These are phyloP conservation scores for Myoxocephalus aenaeus DNA, from an alignment of 2,797 vertebrate species.

Conservation along the genomic window DNA sequence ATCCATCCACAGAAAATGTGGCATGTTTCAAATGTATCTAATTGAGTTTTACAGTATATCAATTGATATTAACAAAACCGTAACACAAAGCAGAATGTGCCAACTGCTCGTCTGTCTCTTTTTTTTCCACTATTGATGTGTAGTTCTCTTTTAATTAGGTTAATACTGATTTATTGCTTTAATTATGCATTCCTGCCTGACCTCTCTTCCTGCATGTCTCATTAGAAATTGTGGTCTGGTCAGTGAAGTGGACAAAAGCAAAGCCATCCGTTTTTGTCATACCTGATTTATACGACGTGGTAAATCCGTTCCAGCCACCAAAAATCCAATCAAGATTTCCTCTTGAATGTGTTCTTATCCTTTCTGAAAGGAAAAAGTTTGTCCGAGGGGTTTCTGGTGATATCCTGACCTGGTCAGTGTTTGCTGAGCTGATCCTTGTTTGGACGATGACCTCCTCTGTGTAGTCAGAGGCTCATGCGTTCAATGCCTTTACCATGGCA, in stretches of 20 bases:
- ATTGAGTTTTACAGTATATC: slow-evolving; percentile 13
- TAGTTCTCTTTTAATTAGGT: slow-evolving; percentile 78
- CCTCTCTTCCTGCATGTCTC: slow-evolving; percentile 76
- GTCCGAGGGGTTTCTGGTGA: slow-evolving; percentile 83
- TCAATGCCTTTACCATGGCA: slow-evolving; percentile 90
- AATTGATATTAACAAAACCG: slow-evolving; percentile 26
- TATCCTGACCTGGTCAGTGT: slow-evolving; percentile 84
- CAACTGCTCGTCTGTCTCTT: slow-evolving; percentile 25
- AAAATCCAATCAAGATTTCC: slow-evolving; percentile 88
- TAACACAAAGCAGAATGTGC: slow-evolving; percentile 20
- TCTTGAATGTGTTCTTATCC: slow-evolving; percentile 78
- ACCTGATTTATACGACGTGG: slow-evolving; percentile 91
- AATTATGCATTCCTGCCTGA: slow-evolving; percentile 76
- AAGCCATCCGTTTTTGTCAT: slow-evolving; percentile 87
- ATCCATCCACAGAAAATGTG: slow-evolving; percentile 5
- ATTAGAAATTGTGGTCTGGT: slow-evolving; percentile 79
- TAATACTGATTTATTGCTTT: slow-evolving; percentile 80
- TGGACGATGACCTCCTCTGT: slow-evolving; percentile 87
- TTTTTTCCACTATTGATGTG: slow-evolving; percentile 36
- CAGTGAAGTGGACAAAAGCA: slow-evolving; percentile 78
- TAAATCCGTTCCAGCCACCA: slow-evolving; percentile 87
- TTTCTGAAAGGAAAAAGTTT: slow-evolving; percentile 78
- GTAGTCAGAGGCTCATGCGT: slow-evolving; percentile 91
- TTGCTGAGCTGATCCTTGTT: slow-evolving; percentile 89
- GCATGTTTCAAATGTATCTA: not conserved